phyloP scores from a whole-genome alignment of 2,888 invertebrate species.

The Acanthosepion lycidas region DNA sequence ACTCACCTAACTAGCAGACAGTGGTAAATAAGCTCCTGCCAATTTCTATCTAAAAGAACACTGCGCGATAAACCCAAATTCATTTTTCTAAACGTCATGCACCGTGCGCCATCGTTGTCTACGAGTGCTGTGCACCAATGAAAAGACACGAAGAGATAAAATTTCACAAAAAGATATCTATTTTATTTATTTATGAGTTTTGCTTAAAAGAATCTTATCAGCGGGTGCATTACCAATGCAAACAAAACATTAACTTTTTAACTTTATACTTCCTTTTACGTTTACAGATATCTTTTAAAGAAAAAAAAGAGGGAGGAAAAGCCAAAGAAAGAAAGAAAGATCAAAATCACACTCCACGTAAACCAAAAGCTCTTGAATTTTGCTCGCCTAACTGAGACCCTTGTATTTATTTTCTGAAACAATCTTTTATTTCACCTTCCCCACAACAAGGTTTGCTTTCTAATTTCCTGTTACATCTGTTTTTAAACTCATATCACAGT shows the following conservation, averaged over 20 bases:
- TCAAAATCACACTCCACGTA: too few relatives aligned
- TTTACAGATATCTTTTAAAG: neutral
- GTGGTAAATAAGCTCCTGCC: conserved; percentile 10
- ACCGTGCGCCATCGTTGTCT: neutral
- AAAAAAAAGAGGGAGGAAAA: neutral
- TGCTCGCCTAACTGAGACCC: too few relatives aligned
- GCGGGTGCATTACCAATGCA: neutral
- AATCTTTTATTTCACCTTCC: too few relatives aligned
- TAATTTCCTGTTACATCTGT: too few relatives aligned
- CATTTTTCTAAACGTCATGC: conserved; percentile 2
- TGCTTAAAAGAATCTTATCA: neutral
- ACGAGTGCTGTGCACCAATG: neutral
- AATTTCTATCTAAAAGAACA: neutral
- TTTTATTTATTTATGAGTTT: neutral
- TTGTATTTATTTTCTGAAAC: too few relatives aligned
- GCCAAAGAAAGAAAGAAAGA: too few relatives aligned
- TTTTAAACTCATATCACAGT: too few relatives aligned
- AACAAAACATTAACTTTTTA: neutral
- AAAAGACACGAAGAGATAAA: neutral
- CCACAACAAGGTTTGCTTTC: too few relatives aligned
- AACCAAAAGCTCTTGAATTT: too few relatives aligned
- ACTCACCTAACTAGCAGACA: neutral
- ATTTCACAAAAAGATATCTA: conserved; percentile 8
- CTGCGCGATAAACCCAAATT: neutral
- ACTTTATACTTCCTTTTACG: neutral